A percentile compares a stretch with the other conserved stretches of the same genome.
Conservation (phyloP, 2,888 invertebrate genomes). For the Sialis lutaria region DNA sequence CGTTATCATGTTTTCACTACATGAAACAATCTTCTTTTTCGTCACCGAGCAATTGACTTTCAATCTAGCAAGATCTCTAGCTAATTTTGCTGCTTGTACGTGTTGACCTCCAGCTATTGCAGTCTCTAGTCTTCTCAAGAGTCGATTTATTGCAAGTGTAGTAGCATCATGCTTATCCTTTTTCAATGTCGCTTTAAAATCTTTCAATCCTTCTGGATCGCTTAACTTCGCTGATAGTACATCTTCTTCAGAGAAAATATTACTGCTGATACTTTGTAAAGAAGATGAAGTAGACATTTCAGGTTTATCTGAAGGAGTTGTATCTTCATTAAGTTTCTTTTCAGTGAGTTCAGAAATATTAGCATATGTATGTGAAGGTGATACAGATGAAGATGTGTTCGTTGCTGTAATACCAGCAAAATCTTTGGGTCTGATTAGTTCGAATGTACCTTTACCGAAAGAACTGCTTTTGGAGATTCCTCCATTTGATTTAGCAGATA, state of each 20-base stretch:
- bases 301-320: not conserved
- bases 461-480: not conserved
- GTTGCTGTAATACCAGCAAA: slow-evolving; percentile 31
- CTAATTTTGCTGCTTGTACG: slow-evolving; percentile 55
- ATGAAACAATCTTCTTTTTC: slow-evolving; percentile 19
- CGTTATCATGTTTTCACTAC: slow-evolving; percentile 11
- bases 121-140: slow-evolving; percentile 53
- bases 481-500: not conserved
- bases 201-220: slow-evolving; percentile 10
- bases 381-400: slow-evolving; percentile 24
- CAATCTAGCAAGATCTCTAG: slow-evolving; percentile 57
- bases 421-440: slow-evolving; percentile 34
- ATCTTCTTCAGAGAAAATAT: slow-evolving; percentile 10
- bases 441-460: slow-evolving; percentile 19
- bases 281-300: slow-evolving; percentile 1
- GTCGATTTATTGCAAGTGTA: slow-evolving; percentile 39
- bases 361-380: slow-evolving; percentile 8
- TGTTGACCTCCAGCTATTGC: slow-evolving; percentile 65
- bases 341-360: slow-evolving; percentile 1
- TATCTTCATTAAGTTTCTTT: not conserved
- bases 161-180: slow-evolving; percentile 17
- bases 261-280: not conserved
- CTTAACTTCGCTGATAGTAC: slow-evolving; percentile 8
- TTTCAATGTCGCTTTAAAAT: slow-evolving; percentile 10
- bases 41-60: slow-evolving; percentile 58